These are phyloP conservation scores for Rousettus madagascariensis DNA, from an alignment of 2,797 vertebrate genomes.

Conservation along the genomic window DNA sequence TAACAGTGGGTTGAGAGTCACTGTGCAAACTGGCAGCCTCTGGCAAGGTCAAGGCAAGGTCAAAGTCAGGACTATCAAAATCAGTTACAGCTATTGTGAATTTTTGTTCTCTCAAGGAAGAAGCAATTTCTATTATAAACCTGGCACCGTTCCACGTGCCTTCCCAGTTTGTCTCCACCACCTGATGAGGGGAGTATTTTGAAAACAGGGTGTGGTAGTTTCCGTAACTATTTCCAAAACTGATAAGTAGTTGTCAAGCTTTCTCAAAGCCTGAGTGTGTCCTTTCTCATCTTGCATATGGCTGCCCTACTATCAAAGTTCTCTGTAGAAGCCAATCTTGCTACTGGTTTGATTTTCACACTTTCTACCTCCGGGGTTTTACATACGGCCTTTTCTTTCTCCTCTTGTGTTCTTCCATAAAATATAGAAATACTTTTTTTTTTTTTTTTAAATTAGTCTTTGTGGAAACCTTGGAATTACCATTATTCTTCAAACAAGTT, in stretches of 20 bases:
- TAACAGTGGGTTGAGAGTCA: not conserved
- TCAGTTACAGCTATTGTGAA: not conserved
- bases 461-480: not conserved
- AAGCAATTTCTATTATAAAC: not conserved
- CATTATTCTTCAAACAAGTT: constrained; percentile 4
- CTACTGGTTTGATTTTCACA: not conserved
- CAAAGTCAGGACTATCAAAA: not conserved
- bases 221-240: not conserved
- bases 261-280: not conserved
- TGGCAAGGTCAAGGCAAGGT: not conserved
- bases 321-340: not conserved
- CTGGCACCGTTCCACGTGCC: not conserved
- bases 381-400: not conserved
- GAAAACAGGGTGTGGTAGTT: not conserved
- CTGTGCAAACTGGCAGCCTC: not conserved
- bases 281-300: not conserved
- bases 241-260: not conserved
- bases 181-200: not conserved
- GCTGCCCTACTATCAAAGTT: not conserved
- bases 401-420: not conserved
- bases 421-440: not conserved
- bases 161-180: not conserved
- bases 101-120: not conserved
- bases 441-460: not conserved
- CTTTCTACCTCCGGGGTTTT: not conserved